Percentiles rank a stretch among this genome's conserved stretches.
Conservation (phyloP, 2,113 vertebrate genomes). For the Paradoxurus hermaphroditus region DNA sequence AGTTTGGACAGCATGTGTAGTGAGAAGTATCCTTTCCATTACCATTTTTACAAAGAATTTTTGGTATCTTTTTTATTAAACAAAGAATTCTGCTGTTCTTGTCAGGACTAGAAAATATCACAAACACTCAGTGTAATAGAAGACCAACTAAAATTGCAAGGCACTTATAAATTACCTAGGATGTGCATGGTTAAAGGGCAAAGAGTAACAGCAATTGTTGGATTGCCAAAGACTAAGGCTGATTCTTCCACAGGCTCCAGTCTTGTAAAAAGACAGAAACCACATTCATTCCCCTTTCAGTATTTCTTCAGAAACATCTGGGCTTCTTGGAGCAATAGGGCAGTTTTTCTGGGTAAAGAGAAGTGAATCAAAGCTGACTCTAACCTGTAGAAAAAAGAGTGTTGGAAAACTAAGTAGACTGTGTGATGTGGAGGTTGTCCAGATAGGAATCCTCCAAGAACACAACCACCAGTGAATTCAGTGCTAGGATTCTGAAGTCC, state of each 20-base stretch:
- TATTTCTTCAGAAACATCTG: neutral
- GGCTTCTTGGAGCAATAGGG: neutral
- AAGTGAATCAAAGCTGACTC: neutral
- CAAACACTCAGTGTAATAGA: neutral
- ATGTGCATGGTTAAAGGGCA: too few species aligned
- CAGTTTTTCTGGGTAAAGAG: neutral
- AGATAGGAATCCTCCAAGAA: neutral
- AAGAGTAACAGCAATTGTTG: neutral
- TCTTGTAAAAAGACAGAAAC: neutral
- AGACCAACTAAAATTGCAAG: neutral
- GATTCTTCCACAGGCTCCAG: neutral
- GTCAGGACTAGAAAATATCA: neutral
- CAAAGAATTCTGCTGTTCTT: neutral
- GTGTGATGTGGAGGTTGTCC: neutral
- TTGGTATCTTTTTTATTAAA: neutral
- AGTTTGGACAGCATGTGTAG: neutral
- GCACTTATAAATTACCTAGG: neutral
- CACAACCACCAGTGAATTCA: neutral
- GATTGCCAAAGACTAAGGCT: neutral
- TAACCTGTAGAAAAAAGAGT: neutral
- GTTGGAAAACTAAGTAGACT: neutral
- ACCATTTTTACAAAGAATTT: neutral
- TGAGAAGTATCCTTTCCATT: neutral
- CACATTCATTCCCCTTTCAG: neutral
- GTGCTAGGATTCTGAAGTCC: neutral